These are phyloP conservation scores for Latrodectus elegans DNA, from an alignment of 2,888 invertebrate species.

Conservation along the genomic window DNA sequence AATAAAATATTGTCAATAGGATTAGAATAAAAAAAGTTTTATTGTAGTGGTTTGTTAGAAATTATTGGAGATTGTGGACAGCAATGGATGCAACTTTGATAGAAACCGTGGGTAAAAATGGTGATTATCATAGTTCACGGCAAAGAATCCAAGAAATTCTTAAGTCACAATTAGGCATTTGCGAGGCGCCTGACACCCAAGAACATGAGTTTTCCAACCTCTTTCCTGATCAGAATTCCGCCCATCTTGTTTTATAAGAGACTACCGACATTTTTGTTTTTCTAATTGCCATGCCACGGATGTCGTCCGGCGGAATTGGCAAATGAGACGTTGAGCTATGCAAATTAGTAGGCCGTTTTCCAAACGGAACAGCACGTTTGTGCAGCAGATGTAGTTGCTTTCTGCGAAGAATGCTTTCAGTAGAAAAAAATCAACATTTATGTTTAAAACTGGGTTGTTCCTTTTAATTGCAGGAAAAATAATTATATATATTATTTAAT, in stretches of 20 bases:
- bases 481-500: too few species aligned
- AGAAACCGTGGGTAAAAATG: too few species aligned
- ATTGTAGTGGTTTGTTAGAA: too few species aligned
- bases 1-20: too few species aligned
- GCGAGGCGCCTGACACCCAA: constrained; percentile 40
- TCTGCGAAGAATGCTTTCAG: too few species aligned
- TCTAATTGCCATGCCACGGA: constrained; percentile 6
- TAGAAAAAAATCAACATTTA: too few species aligned
- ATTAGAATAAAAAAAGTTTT: too few species aligned
- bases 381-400: too few species aligned
- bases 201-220: constrained; percentile 61
- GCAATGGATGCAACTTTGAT: too few species aligned
- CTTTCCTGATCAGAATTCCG: constrained; percentile 43
- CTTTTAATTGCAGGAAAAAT: too few species aligned
- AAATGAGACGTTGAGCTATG: constrained; percentile 55
- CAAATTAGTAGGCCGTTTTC: constrained; percentile 25
- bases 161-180: constrained; percentile 24
- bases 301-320: constrained; percentile 13
- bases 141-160: not conserved
- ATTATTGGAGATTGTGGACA: too few species aligned
- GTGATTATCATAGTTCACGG: not conserved
- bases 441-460: too few species aligned
- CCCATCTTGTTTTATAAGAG: constrained; percentile 46
- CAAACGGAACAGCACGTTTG: not conserved
- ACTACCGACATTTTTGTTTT: constrained; percentile 20